Conservation (phyloP, 2,113 vertebrate genomes). For the Garra rufa region DNA sequence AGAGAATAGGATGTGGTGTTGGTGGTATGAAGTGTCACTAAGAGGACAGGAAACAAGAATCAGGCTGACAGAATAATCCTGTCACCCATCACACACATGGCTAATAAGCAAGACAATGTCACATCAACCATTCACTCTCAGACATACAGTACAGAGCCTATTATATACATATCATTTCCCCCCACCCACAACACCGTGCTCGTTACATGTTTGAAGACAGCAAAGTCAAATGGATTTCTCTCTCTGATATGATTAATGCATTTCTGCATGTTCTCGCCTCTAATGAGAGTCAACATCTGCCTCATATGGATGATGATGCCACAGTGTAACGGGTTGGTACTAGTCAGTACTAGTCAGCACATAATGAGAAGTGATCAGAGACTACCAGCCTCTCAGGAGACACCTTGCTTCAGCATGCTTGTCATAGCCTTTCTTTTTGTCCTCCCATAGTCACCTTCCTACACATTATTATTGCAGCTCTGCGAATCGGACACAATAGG, state of each 20-base stretch:
- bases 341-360: not conserved
- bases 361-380: conserved; percentile 8
- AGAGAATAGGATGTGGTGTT: not conserved
- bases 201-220: conserved; percentile 8
- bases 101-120: conserved; percentile 44
- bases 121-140: conserved; percentile 19
- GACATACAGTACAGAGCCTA: conserved; percentile 18
- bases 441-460: not conserved
- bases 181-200: not conserved
- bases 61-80: conserved; percentile 39
- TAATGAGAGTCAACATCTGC: not conserved
- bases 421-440: conserved; percentile 3
- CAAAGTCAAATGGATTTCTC: conserved; percentile 11
- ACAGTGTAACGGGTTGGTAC: not conserved
- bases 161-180: conserved; percentile 35
- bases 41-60: conserved; percentile 28
- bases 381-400: not conserved
- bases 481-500: not conserved
- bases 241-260: conserved; percentile 1
- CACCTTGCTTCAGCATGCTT: not conserved
- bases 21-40: conserved; percentile 13
- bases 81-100: conserved; percentile 49
- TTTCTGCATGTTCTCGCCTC: not conserved
- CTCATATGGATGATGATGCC: not conserved
- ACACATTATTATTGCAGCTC: conserved; percentile 1